These are phyloP conservation scores for Sinosuthora webbiana DNA, from an alignment of 2,113 vertebrate genomes.

Conservation along the genomic window DNA sequence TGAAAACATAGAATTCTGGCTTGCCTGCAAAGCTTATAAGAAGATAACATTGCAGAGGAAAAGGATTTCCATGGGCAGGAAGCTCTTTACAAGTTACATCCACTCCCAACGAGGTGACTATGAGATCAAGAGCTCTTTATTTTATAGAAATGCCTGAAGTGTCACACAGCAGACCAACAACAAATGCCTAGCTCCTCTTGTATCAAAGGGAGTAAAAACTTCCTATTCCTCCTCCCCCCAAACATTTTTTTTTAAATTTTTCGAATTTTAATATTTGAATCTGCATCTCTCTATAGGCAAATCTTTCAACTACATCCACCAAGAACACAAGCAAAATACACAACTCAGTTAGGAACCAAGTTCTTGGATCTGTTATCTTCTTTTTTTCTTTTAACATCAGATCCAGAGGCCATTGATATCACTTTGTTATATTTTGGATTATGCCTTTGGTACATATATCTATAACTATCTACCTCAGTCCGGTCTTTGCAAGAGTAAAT, in stretches of 20 bases:
- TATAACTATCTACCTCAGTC: not conserved
- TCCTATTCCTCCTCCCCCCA: not conserved
- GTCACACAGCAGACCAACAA: not conserved
- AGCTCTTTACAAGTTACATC: conserved; percentile 67
- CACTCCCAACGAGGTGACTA: conserved; percentile 66
- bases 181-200: not conserved
- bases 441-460: not conserved
- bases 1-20: conserved; percentile 73
- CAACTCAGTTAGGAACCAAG: not conserved
- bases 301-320: not conserved
- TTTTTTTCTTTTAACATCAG: not conserved
- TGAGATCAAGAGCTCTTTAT: not conserved
- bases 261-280: not conserved
- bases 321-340: not conserved
- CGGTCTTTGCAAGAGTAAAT: not conserved
- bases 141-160: not conserved
- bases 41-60: conserved; percentile 54
- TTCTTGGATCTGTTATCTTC: not conserved
- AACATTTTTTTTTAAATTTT: not conserved
- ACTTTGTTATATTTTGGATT: not conserved
- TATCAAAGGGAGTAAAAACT: not conserved
- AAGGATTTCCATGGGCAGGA: conserved; percentile 59
- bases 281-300: not conserved
- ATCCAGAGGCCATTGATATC: not conserved
- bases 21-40: conserved; percentile 70